These are phyloP conservation scores for Choloepus didactylus DNA, from an alignment of 2,797 vertebrate genomes.

Conservation along the genomic window DNA sequence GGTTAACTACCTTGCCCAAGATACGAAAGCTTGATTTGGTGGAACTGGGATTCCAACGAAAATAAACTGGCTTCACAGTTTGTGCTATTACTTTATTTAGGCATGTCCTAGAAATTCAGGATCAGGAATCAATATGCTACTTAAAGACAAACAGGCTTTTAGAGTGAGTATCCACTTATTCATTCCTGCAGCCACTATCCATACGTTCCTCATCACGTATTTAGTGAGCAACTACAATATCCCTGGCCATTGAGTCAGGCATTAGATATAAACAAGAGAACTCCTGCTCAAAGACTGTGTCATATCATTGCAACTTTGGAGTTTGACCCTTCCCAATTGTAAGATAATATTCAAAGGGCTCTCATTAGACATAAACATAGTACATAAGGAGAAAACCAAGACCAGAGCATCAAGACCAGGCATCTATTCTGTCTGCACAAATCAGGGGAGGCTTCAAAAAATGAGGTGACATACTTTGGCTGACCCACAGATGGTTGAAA, in stretches of 20 bases:
- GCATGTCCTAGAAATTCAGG: not conserved
- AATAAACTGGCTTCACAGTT: not conserved
- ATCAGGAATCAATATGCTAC: not conserved
- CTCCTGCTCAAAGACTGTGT: not conserved
- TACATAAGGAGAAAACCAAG: not conserved
- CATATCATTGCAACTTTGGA: not conserved
- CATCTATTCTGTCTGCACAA: not conserved
- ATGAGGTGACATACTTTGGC: not conserved
- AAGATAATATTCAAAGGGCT: conserved; percentile 12
- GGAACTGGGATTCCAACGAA: conserved; percentile 16
- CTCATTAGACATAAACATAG: not conserved
- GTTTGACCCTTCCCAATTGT: not conserved
- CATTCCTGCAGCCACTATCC: too few relatives aligned
- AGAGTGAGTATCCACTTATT: not conserved
- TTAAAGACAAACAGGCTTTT: not conserved
- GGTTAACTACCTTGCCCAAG: not conserved
- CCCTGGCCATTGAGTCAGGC: not conserved
- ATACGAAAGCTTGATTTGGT: not conserved
- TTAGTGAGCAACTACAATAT: not conserved
- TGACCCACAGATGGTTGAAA: conserved; percentile 29
- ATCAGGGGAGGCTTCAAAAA: not conserved
- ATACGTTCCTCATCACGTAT: not conserved
- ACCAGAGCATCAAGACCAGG: not conserved
- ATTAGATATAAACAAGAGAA: not conserved
- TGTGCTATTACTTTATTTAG: not conserved